Percentiles rank a stretch among this genome's conserved stretches.
These are phyloP conservation scores for Apis cerana DNA, from an alignment of 1,140 invertebrate species.

Conservation along the genomic window DNA sequence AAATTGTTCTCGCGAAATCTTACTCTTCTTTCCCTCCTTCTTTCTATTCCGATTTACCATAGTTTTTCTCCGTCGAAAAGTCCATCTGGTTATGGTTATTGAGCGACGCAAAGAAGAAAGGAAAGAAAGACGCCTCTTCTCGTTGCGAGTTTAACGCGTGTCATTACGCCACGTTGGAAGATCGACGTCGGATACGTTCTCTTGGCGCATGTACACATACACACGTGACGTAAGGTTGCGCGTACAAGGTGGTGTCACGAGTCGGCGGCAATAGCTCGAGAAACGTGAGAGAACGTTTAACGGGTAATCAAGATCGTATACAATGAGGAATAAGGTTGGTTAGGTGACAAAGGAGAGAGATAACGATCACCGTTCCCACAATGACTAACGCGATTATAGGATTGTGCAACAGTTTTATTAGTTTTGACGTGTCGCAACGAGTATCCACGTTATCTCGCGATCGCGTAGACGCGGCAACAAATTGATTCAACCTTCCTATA, in stretches of 20 bases:
- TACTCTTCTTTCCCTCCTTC: no score
- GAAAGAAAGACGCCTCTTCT: no score
- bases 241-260: neutral
- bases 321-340: conserved; percentile 18
- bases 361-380: conserved; percentile 42
- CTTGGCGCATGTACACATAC: no score
- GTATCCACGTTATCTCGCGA: conserved; percentile 34
- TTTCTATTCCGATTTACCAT: neutral
- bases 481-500: conserved; percentile 48
- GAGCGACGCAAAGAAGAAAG: no score
- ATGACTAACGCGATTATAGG: conserved; percentile 49
- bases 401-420: conserved; percentile 49
- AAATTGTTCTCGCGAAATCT: conserved; percentile 13
- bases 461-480: conserved; percentile 29
- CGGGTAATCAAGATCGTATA: neutral
- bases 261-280: neutral
- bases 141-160: no score
- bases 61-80: no score
- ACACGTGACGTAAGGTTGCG: no score
- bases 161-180: no score
- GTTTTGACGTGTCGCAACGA: conserved; percentile 48
- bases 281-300: conserved; percentile 21
- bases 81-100: no score
- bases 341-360: conserved; percentile 44
- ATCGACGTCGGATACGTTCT: no score